Percentiles rank a stretch among this genome's conserved stretches.
These are phyloP conservation scores for Sigmodon hispidus DNA, from an alignment of 2,113 vertebrate species.

Conservation along the genomic window DNA sequence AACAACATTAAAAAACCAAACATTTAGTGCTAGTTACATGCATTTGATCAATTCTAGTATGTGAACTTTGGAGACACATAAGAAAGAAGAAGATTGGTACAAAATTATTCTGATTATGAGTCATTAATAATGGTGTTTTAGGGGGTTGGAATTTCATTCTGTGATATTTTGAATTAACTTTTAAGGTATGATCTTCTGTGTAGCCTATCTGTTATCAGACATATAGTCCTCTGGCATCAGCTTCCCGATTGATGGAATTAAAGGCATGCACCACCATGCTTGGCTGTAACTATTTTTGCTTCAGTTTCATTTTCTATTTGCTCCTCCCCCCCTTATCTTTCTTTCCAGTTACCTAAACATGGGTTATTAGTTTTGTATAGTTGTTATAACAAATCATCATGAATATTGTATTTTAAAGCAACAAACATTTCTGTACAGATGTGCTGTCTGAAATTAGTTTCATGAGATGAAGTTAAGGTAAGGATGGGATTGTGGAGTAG, in stretches of 20 bases:
- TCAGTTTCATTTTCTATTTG: not conserved
- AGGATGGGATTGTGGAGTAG: not conserved
- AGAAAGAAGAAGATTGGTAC: not conserved
- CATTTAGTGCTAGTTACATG: not conserved
- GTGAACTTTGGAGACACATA: not conserved
- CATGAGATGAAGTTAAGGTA: not conserved
- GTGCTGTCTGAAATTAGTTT: not conserved
- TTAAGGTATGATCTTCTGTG: not conserved
- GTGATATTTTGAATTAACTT: not conserved
- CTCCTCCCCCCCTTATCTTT: not conserved
- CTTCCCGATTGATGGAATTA: not conserved
- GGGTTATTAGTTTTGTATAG: not conserved
- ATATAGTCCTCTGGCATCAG: not conserved
- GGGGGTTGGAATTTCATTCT: not conserved
- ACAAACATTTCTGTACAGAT: not conserved
- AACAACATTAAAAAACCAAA: not conserved
- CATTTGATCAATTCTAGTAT: not conserved
- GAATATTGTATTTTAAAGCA: constrained; percentile 6
- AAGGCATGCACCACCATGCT: not conserved
- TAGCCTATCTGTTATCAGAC: not conserved
- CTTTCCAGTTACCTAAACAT: not conserved
- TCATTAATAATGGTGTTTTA: constrained; percentile 3
- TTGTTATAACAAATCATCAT: not conserved
- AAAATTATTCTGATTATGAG: not conserved
- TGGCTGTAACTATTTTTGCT: not conserved